Evolutionary conservation across 2,797 vertebrate genomes (phyloP), one percentile per base, ranked within the genome.

Genomic region (Gephyroberyx darwinii): DNA sequence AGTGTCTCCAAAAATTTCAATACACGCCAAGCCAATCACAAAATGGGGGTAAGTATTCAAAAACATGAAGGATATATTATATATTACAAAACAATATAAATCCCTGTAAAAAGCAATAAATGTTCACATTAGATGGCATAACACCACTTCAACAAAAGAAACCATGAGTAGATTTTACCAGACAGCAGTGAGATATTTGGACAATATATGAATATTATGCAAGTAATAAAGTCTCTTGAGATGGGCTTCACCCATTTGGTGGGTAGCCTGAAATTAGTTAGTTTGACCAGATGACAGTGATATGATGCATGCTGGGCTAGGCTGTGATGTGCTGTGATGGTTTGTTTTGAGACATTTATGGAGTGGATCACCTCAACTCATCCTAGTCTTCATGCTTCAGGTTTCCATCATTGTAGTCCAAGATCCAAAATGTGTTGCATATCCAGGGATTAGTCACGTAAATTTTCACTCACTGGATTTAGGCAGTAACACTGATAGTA

Each of bases 401-500:
- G 79, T 78, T 82, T 45, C 71, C 79, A 81, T 86, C 80, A 61
- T 65, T 47, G 68, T 66, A 57, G 81, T 88, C 84, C 81, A 70
- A 74, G 75, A 85, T 85, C 82, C 86, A 91, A 91, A 94, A 93
- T 92, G 92, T 92, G 91, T 91, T 90, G 81, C 83, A 93, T 87
- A 84, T 92, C 92, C 92, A 90, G 80, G 83, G 65, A 87, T 92
- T 82, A 87, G 91, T 83, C 78, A 90, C 50, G 64, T 62, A 65
- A 56, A 35, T 30, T 37, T 68, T 69, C 80, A 74, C 78, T 88
- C 82, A 71, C 78, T 86, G 90, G 88, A 94, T 93, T 95, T 95
- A 96, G 97, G 96, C 96, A 97, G 96, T 99, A 99, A 99, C 98
- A 99, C 98, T 99, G 98, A 98, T 96, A 95, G 95, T 95, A 87